These are phyloP conservation scores for Sylvia borin DNA, from an alignment of 2,797 vertebrate genomes.

Conservation along the genomic window DNA sequence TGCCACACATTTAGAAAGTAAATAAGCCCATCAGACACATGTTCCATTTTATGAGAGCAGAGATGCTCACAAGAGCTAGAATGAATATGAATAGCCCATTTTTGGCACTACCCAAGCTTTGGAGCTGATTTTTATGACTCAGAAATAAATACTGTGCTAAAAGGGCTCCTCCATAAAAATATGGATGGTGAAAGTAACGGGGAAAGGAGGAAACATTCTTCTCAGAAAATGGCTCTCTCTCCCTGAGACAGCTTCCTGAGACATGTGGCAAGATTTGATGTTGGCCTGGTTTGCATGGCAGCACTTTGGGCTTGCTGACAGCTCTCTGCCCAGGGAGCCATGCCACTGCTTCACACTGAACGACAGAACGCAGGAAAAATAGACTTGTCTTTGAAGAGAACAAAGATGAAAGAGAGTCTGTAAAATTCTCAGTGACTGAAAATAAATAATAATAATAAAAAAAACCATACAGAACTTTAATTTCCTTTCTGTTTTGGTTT, in stretches of 20 bases:
- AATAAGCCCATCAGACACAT: constrained; percentile 63
- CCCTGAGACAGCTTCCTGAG: neutral
- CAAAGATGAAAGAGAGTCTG: neutral
- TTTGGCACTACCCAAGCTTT: constrained; percentile 51
- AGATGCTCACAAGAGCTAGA: constrained; percentile 43
- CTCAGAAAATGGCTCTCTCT: constrained; percentile 4
- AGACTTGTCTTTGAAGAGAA: neutral
- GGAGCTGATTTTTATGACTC: constrained; percentile 59
- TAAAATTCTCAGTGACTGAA: neutral
- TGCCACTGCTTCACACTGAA: neutral
- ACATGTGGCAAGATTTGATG: neutral
- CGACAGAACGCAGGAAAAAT: neutral
- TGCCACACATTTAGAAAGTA: constrained; percentile 55
- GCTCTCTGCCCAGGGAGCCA: neutral
- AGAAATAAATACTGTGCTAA: constrained; percentile 56
- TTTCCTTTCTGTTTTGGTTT: neutral
- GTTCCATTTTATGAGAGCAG: constrained; percentile 43
- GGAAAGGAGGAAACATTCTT: neutral
- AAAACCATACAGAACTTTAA: neutral
- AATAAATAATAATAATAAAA: neutral
- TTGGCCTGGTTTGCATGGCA: neutral
- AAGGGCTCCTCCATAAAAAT: constrained; percentile 41
- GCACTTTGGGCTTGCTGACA: neutral
- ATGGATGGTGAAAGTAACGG: neutral
- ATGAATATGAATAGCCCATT: constrained; percentile 65